Base-by-base conservation (phyloP, 2,888 invertebrate species). In the Oscheius sp. region DNA sequence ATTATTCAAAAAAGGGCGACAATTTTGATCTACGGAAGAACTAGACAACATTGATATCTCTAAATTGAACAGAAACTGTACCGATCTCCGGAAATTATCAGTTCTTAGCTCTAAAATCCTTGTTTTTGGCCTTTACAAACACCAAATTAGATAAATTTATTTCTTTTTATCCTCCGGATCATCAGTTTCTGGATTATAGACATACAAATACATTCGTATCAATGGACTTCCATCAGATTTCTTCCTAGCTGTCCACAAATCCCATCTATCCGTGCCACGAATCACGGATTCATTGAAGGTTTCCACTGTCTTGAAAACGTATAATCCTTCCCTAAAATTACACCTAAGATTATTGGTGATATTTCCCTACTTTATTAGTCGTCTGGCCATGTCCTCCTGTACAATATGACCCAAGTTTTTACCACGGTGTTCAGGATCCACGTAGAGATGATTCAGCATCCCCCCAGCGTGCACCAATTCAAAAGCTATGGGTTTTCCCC, bases 241-340 rank as follows among this genome's bases (percentile, higher is more conserved):
- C 7, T n/a, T 43, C 13, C 13, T 61, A 2, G 13, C 6, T 18
- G 21, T 43, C 61, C 61, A 61, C 29, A 43, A 43, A 3, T 35
- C 41, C 16, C 18, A 43, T 6, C 21, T 18, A 6, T n/a, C 18
- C 5, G 43, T 61, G 9, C 21, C n/a, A 6, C n/a, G 18, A 23
- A 61, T 41, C 13, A 61, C 43, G 6, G 43, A 41, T 12, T 6
- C 43, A n/a, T 61, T 61, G 9, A 41, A n/a, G 5, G n/a, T 18
- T 43, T 61, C 61, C 21, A 61, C 43, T 2, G n/a, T 61, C 21
- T 61, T 61, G 61, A 21, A 61, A 16, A 61, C 61, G 41, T 9
- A n/a, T 18, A 18, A 61, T 13, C 23, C 43, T 18, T 41, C 43
- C 43, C 61, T 61, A 21, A 43, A 61, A 61, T 9, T 3, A 35